These are phyloP conservation scores for Stenotaenia linearis DNA, from an alignment of 2,888 invertebrate species.

Conservation along the genomic window DNA sequence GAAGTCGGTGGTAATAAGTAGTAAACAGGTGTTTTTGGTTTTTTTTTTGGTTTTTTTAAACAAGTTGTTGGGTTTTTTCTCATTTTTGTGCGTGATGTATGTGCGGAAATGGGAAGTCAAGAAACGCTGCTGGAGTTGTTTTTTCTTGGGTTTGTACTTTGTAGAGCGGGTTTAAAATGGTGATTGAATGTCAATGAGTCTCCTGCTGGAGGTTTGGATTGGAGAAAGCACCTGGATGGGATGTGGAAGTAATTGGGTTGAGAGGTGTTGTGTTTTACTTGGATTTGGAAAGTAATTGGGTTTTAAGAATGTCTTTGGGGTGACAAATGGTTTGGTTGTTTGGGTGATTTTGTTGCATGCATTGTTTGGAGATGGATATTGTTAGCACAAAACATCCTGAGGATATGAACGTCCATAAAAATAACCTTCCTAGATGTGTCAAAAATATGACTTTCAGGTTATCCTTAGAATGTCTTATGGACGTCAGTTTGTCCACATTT, in stretches of 20 bases:
- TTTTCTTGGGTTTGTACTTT: not conserved
- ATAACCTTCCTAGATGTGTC: too few relatives aligned
- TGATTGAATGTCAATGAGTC: conserved; percentile 17
- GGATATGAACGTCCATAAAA: too few relatives aligned
- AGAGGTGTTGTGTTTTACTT: not conserved
- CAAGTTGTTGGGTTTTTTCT: not conserved
- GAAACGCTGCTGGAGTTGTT: not conserved
- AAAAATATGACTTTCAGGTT: too few relatives aligned
- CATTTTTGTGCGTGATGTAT: not conserved
- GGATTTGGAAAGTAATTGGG: too few relatives aligned
- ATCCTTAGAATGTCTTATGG: too few relatives aligned
- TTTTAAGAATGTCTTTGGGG: not conserved
- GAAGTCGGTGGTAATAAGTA: not conserved
- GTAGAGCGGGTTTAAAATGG: not conserved
- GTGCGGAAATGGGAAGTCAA: conserved; percentile 19
- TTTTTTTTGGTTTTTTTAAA: not conserved
- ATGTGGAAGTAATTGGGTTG: not conserved
- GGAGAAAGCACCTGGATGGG: not conserved
- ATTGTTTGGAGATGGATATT: too few relatives aligned
- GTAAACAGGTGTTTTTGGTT: not conserved
- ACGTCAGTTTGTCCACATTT: too few relatives aligned
- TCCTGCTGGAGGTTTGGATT: not conserved
- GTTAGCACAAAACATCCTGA: too few relatives aligned
- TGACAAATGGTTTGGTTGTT: not conserved
- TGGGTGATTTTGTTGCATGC: too few relatives aligned